Conservation (phyloP, 2,888 invertebrate species). For the Cremastobaeus sp. region DNA sequence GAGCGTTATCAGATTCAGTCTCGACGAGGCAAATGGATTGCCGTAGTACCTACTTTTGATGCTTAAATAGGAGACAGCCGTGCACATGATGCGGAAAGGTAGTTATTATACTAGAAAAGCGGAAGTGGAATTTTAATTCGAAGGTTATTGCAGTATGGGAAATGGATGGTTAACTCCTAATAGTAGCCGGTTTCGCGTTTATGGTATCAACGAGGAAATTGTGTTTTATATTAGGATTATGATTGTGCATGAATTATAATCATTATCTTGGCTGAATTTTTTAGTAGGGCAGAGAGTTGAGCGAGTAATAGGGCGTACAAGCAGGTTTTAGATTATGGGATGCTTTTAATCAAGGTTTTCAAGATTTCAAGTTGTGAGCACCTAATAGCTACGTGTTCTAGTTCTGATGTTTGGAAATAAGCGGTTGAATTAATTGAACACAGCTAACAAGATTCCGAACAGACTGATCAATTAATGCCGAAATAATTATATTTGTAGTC, state of each 20-base stretch:
- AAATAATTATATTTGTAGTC: too few species aligned
- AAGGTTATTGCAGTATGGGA: conserved; percentile 3
- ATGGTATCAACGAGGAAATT: conserved; percentile 16
- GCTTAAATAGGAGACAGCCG: conserved; percentile 45
- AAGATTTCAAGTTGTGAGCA: too few species aligned
- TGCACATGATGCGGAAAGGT: conserved; percentile 29
- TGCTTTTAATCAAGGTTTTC: too few species aligned
- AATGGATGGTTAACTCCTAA: conserved; percentile 20
- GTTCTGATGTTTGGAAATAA: conserved; percentile 6
- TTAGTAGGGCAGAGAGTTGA: too few species aligned
- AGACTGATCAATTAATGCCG: too few species aligned
- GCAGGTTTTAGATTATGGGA: too few species aligned
- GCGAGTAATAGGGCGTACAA: too few species aligned
- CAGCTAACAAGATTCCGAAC: too few species aligned
- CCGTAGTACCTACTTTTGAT: conserved; percentile 42
- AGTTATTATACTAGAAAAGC: conserved; percentile 16
- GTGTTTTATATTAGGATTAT: conserved; percentile 4
- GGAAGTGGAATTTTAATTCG: conserved; percentile 48
- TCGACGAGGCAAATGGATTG: conserved; percentile 41
- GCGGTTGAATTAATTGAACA: too few species aligned
- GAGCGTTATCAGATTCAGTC: conserved; percentile 31
- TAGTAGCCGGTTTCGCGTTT: conserved; percentile 4
- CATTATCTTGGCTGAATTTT: too few species aligned
- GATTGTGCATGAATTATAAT: conserved; percentile 5
- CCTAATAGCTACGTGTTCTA: too few species aligned